Conservation (phyloP, 2,888 invertebrate species). For the Drosophila nr. medialis region DNA sequence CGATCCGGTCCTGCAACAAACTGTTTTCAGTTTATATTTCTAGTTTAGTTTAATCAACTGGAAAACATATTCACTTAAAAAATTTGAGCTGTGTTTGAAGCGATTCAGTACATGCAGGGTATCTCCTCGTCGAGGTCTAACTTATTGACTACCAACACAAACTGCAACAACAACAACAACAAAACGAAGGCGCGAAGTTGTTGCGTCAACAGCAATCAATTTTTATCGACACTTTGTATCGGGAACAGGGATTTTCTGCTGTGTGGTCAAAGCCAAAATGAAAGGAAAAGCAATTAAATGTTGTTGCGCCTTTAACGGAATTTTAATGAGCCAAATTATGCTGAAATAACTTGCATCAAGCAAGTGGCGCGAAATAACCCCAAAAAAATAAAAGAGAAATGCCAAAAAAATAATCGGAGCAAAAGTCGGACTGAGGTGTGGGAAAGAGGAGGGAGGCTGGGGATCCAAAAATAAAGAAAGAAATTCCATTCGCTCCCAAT, state of each 20-base stretch:
- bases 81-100: neutral
- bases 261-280: neutral
- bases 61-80: neutral
- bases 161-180: neutral
- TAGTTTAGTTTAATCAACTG: neutral
- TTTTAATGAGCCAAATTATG: constrained; percentile 73
- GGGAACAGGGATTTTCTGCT: constrained; percentile 7
- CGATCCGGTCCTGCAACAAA: neutral
- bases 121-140: constrained; percentile 1
- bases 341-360: constrained; percentile 50
- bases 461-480: neutral
- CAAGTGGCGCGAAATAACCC: constrained; percentile 23
- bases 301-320: constrained; percentile 57
- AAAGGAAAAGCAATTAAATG: constrained; percentile 60
- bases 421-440: constrained; percentile 11
- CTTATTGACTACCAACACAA: constrained; percentile 25
- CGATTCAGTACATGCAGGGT: neutral
- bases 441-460: neutral
- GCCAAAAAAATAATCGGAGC: constrained; percentile 13
- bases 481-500: constrained; percentile 38
- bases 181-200: constrained; percentile 1
- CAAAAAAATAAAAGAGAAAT: constrained; percentile 7
- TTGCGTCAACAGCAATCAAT: constrained; percentile 45
- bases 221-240: constrained; percentile 40
- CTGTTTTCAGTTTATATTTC: neutral